Evolutionary conservation across 2,113 vertebrate genomes (phyloP), one percentile per base, ranked within the genome.

Genomic region (Toxotes chatareus): DNA sequence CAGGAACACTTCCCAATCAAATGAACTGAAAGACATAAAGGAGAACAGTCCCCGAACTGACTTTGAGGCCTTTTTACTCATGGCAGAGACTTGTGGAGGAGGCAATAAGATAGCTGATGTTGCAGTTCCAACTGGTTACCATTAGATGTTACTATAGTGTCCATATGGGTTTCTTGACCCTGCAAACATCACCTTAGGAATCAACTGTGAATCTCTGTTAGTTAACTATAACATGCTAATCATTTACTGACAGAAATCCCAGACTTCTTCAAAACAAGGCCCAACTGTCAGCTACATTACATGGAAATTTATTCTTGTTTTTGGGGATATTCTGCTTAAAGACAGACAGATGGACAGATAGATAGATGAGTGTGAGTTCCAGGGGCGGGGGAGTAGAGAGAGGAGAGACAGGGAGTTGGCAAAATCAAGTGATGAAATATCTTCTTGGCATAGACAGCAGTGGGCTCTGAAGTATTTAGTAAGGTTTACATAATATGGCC

Each of bases 111-210:
- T 19, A 0, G 10, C 6, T 55, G 55, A 71, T 65, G 21, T 31
- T 61, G 66, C 66, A 76, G 61, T 61, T 80, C 13, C 61, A 60
- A 21, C 71, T 68, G 46, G 32, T 57, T 47, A 68, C 74, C 80
- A 77, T 76, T 57, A 66, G 76, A 59, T 70, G 71, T 60, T 79
- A 74, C 56, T 49, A 42, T 21, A 76, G 46, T 4, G 38, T 60
- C 32, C 7, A 17, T 34, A 42, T 27, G 17, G 47, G 49, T 36
- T 40, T 23, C 40, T n/a, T 34, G 21, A 57, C 32, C 59, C 4
- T 69, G 36, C 23, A 51, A 51, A 17, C 2, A n/a, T 40, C 36
- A 3, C 57, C 31, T 16, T 13, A 4, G 27, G 7, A 47, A 4
- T 38, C 6, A 7, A 36, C 32, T 47, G 11, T 21, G 66, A 21